Conservation (phyloP, 2,797 vertebrate species). For the Acropternis orthonyx region DNA sequence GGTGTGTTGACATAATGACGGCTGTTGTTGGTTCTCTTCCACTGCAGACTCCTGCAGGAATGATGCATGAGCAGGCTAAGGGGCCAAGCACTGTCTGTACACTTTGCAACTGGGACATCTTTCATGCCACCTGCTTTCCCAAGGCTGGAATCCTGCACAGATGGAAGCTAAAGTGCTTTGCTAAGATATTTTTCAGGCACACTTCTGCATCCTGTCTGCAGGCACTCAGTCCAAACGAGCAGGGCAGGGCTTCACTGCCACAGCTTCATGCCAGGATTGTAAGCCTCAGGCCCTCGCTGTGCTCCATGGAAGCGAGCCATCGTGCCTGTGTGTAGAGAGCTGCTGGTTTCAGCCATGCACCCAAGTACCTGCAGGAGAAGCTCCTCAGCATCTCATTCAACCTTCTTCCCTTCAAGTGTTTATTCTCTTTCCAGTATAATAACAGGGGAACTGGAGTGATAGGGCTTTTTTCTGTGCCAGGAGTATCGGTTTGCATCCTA, state of each 20-base stretch:
- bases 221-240: neutral
- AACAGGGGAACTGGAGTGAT: neutral
- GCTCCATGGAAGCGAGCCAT: accelerated
- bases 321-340: neutral
- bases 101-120: accelerated
- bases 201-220: neutral
- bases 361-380: neutral
- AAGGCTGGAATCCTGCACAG: no score
- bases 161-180: neutral
- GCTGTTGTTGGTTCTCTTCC: no score
- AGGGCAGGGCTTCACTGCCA: accelerated
- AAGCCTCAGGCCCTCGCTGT: no score
- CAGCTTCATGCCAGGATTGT: accelerated
- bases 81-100: no score
- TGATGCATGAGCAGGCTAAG: accelerated
- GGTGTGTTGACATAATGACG: no score
- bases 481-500: neutral
- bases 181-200: neutral
- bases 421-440: no score
- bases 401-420: neutral
- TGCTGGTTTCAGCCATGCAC: neutral
- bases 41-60: neutral
- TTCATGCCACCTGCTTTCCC: neutral
- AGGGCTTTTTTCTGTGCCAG: neutral
- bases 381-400: neutral